Conservation (phyloP, 2,113 vertebrate species). For the Chlamydotis undulata region DNA sequence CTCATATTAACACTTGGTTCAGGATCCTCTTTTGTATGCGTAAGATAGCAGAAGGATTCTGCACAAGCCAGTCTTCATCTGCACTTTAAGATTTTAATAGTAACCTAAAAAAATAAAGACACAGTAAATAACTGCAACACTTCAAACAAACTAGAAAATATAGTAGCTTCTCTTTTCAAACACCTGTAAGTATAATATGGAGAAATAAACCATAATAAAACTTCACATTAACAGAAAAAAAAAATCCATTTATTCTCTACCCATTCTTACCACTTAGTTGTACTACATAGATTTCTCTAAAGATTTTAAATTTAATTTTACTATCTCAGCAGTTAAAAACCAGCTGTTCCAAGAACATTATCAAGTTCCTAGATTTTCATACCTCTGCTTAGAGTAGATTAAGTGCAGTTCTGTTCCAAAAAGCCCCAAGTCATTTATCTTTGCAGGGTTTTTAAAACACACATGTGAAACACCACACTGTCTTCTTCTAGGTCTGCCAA, state of each 20-base stretch:
- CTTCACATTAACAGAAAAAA: neutral
- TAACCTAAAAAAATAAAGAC: slow-evolving; percentile 53
- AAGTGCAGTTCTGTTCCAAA: neutral
- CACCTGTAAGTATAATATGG: neutral
- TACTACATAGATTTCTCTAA: neutral
- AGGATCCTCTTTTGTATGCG: neutral
- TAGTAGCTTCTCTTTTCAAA: neutral
- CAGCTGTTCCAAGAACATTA: neutral
- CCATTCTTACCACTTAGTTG: neutral
- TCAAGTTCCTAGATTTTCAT: neutral
- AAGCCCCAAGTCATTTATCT: neutral
- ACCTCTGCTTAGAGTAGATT: neutral
- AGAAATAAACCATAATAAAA: neutral
- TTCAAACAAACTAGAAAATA: neutral
- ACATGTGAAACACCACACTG: no score
- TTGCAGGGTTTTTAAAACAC: neutral
- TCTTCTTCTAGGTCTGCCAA: neutral
- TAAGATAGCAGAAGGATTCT: neutral
- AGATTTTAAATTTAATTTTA: neutral
- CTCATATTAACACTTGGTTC: neutral
- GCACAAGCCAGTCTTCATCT: slow-evolving; percentile 40
- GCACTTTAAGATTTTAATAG: slow-evolving; percentile 30
- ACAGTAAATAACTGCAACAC: neutral
- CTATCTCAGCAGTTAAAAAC: neutral
- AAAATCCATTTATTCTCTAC: neutral